phyloP scores from a whole-genome alignment of 2,797 vertebrate species.

The Chaenodraco wilsoni region DNA sequence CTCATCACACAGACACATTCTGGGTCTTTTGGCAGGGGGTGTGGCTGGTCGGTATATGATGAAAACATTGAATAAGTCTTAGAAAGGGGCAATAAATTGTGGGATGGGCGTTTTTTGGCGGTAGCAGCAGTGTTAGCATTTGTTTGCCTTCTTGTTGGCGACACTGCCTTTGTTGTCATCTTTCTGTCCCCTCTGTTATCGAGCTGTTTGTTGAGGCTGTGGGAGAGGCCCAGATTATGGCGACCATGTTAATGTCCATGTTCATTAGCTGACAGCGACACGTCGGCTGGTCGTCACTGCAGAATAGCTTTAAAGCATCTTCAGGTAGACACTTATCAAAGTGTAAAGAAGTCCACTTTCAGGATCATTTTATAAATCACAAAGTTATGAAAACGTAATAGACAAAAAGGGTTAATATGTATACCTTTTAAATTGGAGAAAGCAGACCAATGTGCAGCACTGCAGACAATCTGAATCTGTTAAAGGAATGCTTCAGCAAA shows the following conservation, averaged over 20 bases:
- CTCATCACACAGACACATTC: slow-evolving; percentile 68
- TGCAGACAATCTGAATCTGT: background rate
- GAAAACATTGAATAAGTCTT: slow-evolving; percentile 86
- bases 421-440: background rate
- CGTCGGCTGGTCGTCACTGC: background rate
- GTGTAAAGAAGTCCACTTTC: background rate
- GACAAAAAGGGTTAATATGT: background rate
- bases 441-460: background rate
- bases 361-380: background rate
- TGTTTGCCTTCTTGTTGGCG: slow-evolving; percentile 91
- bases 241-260: slow-evolving; percentile 19
- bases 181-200: slow-evolving; percentile 81
- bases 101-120: slow-evolving; percentile 86
- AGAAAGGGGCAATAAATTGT: slow-evolving; percentile 88
- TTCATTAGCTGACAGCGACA: slow-evolving; percentile 7
- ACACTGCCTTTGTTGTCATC: slow-evolving; percentile 79
- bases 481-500: background rate
- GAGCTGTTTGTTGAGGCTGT: slow-evolving; percentile 85
- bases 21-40: slow-evolving; percentile 60
- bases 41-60: slow-evolving; percentile 66
- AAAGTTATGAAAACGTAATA: background rate
- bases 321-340: slow-evolving; percentile 26
- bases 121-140: slow-evolving; percentile 89
- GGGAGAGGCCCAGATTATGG: slow-evolving; percentile 71
- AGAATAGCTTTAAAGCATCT: slow-evolving; percentile 8